These are phyloP conservation scores for Andrena cerasifolii DNA, from an alignment of 1,140 invertebrate genomes.

Conservation along the genomic window DNA sequence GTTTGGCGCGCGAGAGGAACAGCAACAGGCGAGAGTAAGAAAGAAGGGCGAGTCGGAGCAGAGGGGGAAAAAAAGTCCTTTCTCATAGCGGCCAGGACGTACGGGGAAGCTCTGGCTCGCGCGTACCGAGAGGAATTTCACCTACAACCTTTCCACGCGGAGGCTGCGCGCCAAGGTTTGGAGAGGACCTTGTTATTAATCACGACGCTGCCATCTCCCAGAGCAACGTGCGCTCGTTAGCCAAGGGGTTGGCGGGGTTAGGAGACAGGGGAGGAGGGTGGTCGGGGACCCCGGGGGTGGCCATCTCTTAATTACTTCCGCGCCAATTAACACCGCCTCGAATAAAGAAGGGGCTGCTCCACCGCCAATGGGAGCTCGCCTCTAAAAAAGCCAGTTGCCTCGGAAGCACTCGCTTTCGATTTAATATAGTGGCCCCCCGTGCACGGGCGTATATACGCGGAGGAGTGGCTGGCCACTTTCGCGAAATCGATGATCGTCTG, in stretches of 20 bases:
- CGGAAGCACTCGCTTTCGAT: slow-evolving; percentile 56
- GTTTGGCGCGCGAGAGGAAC: slow-evolving; percentile 5
- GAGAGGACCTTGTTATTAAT: slow-evolving; percentile 80
- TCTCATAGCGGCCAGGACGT: slow-evolving; percentile 34
- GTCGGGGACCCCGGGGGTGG: slow-evolving; percentile 60
- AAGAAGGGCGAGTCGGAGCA: neutral
- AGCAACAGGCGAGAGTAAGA: neutral
- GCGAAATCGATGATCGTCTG: slow-evolving; percentile 47
- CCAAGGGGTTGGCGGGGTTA: slow-evolving; percentile 52
- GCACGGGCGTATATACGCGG: neutral
- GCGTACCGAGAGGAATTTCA: slow-evolving; percentile 58
- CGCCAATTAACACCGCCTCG: slow-evolving; percentile 80
- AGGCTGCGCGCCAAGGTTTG: slow-evolving; percentile 63
- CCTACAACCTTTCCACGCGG: slow-evolving; percentile 63
- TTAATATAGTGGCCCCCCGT: slow-evolving; percentile 43
- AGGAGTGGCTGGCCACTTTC: slow-evolving; percentile 16
- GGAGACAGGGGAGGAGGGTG: slow-evolving; percentile 43
- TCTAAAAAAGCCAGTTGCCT: slow-evolving; percentile 62
- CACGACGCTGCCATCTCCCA: slow-evolving; percentile 77
- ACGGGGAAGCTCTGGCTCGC: slow-evolving; percentile 33
- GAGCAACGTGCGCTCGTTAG: slow-evolving; percentile 78
- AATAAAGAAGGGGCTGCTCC: slow-evolving; percentile 68
- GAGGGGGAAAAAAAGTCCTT: slow-evolving; percentile 31
- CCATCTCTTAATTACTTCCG: slow-evolving; percentile 82
- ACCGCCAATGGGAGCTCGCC: slow-evolving; percentile 69